A percentile compares a stretch with the other conserved stretches of the same genome.
Conservation (phyloP, 2,888 invertebrate genomes). For the Caprella mutica region DNA sequence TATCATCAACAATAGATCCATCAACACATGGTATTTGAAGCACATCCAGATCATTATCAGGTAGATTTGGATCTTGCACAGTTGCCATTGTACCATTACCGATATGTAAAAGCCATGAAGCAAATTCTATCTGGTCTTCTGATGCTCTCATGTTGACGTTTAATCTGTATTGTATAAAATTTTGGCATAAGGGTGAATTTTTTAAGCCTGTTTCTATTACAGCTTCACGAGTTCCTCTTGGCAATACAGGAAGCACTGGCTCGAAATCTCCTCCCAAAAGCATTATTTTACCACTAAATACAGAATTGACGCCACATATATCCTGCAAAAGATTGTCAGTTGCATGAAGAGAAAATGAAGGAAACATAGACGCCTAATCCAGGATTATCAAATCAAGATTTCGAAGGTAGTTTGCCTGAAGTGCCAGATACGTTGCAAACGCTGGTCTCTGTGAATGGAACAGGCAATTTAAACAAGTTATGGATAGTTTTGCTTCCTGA, state of each 20-base stretch:
- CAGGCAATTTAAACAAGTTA: not conserved
- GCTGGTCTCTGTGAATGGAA: not conserved
- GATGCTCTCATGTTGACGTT: constrained; percentile 1
- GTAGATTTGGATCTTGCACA: not conserved
- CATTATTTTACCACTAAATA: constrained; percentile 16
- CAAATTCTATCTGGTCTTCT: not conserved
- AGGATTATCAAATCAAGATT: constrained; percentile 39
- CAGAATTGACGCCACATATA: constrained; percentile 31
- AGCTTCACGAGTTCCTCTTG: not conserved
- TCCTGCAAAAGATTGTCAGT: constrained; percentile 37
- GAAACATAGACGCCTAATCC: constrained; percentile 42
- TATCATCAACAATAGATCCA: not conserved
- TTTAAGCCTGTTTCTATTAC: not conserved
- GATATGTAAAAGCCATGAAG: constrained; percentile 3
- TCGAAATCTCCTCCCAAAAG: constrained; percentile 36
- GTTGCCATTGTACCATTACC: not conserved
- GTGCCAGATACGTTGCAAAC: not conserved
- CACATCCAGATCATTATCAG: constrained; percentile 1
- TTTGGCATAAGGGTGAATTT: not conserved
- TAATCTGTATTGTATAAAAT: not conserved
- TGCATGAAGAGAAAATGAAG: constrained; percentile 39
- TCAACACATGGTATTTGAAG: not conserved
- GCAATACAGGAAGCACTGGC: constrained; percentile 31
- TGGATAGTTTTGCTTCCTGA: not conserved
- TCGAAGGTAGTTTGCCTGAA: constrained; percentile 36